Percentiles rank a stretch among this genome's conserved stretches.
These are phyloP conservation scores for Bombus soroeensis DNA, from an alignment of 1,140 invertebrate genomes.

Conservation along the genomic window DNA sequence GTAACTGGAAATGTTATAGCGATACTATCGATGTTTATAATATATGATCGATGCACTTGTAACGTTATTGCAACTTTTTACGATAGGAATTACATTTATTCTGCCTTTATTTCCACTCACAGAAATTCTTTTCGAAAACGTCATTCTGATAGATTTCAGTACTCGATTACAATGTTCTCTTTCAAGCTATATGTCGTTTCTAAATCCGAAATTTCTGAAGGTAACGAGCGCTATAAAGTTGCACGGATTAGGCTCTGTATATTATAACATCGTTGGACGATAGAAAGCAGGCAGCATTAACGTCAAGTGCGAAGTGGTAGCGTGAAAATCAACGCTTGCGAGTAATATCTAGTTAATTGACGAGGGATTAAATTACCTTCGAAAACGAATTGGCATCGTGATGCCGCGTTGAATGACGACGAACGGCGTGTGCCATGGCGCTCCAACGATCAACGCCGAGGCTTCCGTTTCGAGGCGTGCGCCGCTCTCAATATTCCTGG, in stretches of 20 bases:
- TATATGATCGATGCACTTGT: no score
- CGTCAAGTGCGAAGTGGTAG: neutral
- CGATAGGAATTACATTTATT: no score
- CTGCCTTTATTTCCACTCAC: no score
- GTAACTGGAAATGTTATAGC: no score
- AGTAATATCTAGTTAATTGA: conserved; percentile 29
- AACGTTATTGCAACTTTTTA: no score
- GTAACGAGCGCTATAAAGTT: neutral
- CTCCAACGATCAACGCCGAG: neutral
- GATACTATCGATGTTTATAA: no score
- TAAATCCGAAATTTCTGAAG: neutral
- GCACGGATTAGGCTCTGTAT: neutral
- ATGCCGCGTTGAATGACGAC: conserved; percentile 4
- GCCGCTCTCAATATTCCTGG: conserved; percentile 1
- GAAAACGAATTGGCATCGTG: conserved; percentile 29
- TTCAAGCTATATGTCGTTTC: no score
- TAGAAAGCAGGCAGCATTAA: neutral
- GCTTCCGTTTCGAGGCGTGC: neutral
- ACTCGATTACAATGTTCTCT: neutral
- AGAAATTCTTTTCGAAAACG: no score
- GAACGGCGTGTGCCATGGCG: neutral
- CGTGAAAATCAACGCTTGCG: conserved; percentile 23
- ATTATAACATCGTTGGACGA: neutral
- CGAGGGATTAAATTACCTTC: conserved; percentile 32
- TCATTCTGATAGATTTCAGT: no score